Evolutionary conservation across 2,888 invertebrate species (phyloP).

Genomic region (Heliconius cydno): DNA sequence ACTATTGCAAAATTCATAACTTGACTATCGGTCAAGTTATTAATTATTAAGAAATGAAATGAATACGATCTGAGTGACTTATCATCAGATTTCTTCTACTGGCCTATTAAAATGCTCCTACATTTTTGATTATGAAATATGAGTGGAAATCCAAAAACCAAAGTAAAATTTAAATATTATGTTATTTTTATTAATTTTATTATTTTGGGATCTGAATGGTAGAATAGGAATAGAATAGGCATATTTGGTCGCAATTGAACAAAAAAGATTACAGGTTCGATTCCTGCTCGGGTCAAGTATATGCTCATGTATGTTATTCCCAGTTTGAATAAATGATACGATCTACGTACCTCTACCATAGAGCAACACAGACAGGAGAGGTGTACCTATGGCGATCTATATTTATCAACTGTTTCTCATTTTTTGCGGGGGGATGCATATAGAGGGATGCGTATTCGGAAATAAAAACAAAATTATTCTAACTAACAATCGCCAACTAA

Average conservation of each 20-base stretch:
- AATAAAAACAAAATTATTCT: background rate
- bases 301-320: background rate
- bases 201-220: background rate
- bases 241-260: background rate
- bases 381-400: background rate
- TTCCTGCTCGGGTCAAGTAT: background rate
- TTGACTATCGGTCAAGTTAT: no score
- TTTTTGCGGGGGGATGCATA: background rate
- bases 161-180: background rate
- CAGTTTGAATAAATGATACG: background rate
- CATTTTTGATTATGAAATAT: no score
- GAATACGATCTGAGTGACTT: background rate
- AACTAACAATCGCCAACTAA: no score
- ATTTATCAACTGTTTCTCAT: background rate
- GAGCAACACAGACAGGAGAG: background rate
- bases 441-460: background rate
- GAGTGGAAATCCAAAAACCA: no score
- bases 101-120: background rate
- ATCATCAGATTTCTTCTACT: background rate
- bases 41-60: no score
- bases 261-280: background rate
- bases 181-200: background rate
- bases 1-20: no score
- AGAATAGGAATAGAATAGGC: background rate
- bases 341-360: background rate